A percentile compares a stretch with the other conserved stretches of the same genome.
Evolutionary conservation across 2,888 invertebrate species (phyloP).

Genomic region (Amiota communis): DNA sequence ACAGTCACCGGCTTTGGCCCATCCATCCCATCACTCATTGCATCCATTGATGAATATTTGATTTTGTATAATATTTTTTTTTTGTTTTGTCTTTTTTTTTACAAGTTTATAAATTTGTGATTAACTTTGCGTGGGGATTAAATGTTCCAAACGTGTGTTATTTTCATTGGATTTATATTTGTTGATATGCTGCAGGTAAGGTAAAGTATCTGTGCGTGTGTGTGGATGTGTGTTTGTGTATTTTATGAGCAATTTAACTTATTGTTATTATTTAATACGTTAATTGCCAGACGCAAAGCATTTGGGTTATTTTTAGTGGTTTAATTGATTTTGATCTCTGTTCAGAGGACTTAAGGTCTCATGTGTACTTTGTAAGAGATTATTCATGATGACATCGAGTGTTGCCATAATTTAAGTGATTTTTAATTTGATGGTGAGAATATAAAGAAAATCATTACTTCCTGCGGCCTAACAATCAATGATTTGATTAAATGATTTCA

Average conservation of each 20-base stretch:
- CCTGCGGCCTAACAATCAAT: no score
- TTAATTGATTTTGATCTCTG: no score
- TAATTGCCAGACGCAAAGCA: background rate
- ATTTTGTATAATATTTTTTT: constrained; percentile 52
- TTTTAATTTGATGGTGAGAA: no score
- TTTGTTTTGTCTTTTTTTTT: constrained; percentile 25
- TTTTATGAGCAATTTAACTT: background rate
- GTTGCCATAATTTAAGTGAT: no score
- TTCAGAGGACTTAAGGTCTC: no score
- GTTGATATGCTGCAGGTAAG: no score
- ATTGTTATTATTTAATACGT: constrained; percentile 5
- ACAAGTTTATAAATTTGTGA: constrained; percentile 65
- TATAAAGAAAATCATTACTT: no score
- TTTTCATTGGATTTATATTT: constrained; percentile 36
- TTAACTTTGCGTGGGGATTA: constrained; percentile 49
- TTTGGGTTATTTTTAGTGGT: background rate
- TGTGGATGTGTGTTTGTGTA: background rate
- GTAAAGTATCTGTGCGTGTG: constrained; percentile 4
- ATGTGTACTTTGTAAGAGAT: no score
- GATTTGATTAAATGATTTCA: no score
- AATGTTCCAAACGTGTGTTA: constrained; percentile 23
- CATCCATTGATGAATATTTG: constrained; percentile 64
- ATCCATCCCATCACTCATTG: background rate
- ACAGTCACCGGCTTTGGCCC: no score
- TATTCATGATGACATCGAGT: no score